Percentiles rank a stretch among this genome's conserved stretches.
Conservation (phyloP, 2,113 vertebrate genomes). For the Siphamia tubifer region DNA sequence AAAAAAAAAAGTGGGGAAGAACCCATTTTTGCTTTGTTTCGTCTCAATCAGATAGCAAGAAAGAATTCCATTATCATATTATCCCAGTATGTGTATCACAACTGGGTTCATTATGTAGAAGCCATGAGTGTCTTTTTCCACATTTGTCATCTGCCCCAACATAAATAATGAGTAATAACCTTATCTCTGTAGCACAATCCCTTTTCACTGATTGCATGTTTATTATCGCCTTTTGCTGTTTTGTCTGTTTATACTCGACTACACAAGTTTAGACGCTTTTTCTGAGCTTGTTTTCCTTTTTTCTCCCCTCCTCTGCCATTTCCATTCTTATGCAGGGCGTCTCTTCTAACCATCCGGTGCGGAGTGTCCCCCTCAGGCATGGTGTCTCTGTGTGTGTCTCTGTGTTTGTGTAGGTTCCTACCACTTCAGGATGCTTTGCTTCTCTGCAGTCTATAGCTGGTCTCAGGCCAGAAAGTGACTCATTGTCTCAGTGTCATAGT, state of each 20-base stretch:
- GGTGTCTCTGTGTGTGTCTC: conserved; percentile 28
- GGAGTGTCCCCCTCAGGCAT: conserved; percentile 15
- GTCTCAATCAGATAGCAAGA: neutral
- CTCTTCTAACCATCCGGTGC: conserved; percentile 57
- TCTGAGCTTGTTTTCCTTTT: conserved; percentile 31
- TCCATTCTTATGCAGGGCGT: conserved; percentile 76
- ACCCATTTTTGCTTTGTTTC: neutral
- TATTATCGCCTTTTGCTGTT: conserved; percentile 56
- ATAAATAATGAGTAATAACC: conserved; percentile 24
- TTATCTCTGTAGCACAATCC: conserved; percentile 48
- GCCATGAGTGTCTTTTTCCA: conserved; percentile 2
- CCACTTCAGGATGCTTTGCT: conserved; percentile 33
- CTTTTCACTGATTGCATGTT: conserved; percentile 65
- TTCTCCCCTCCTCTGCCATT: conserved; percentile 45
- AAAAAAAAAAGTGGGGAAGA: too few species aligned
- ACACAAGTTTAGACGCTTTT: conserved; percentile 8
- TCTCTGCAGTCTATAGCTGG: conserved; percentile 16
- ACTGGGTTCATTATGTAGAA: neutral
- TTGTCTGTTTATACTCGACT: conserved; percentile 58
- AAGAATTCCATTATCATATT: neutral
- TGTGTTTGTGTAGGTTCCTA: conserved; percentile 16
- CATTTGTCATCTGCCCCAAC: conserved; percentile 45
- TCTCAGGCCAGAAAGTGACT: conserved; percentile 33
- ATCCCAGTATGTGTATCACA: neutral
- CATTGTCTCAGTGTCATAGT: conserved; percentile 29